These are phyloP conservation scores for Eleginops maclovinus DNA, from an alignment of 2,113 vertebrate genomes.

Conservation along the genomic window DNA sequence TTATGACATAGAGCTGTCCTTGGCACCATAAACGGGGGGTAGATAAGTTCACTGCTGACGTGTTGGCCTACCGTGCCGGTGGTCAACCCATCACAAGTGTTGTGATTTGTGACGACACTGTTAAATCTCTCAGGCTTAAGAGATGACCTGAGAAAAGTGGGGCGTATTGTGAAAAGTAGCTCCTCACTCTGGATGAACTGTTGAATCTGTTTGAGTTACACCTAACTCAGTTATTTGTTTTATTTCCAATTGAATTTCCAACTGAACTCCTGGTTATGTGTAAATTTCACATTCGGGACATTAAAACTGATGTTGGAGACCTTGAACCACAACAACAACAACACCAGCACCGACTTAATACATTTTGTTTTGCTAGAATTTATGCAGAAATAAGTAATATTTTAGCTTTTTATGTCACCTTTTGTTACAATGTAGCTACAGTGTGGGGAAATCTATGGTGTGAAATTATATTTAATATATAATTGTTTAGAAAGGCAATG, in stretches of 20 bases:
- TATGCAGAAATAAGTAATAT: not conserved
- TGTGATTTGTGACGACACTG: conserved; percentile 49
- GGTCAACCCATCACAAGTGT: conserved; percentile 24
- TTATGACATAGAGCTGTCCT: conserved; percentile 81
- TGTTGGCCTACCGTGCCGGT: conserved; percentile 5
- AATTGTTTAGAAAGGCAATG: no score
- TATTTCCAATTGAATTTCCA: no score
- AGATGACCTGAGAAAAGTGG: not conserved
- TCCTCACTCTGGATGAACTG: not conserved
- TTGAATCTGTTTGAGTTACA: not conserved
- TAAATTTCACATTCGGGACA: no score
- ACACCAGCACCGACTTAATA: no score
- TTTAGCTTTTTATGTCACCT: not conserved
- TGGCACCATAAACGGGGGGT: conserved; percentile 60
- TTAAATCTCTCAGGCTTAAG: conserved; percentile 51
- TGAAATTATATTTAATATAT: not conserved
- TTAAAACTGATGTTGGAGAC: no score
- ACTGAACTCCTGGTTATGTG: not conserved
- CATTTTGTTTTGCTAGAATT: not conserved
- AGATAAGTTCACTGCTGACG: conserved; percentile 18
- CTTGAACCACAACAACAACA: no score
- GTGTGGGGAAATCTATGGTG: not conserved
- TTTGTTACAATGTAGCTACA: not conserved
- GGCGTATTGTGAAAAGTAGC: conserved; percentile 9
- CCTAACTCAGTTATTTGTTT: not conserved